Conservation (phyloP, 2,113 vertebrate species). For the Paracanthobrama guichenoti region DNA sequence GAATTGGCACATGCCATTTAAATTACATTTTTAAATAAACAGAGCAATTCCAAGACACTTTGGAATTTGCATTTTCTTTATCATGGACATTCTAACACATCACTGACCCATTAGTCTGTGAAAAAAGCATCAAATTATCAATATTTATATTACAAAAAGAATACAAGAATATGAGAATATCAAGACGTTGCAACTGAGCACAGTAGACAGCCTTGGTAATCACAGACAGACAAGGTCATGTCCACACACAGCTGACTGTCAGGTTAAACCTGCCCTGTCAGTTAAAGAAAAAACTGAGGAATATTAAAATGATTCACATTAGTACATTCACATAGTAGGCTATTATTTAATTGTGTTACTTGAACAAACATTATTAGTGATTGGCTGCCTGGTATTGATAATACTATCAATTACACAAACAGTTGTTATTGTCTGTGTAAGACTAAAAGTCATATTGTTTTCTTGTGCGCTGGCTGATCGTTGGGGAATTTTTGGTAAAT, state of each 20-base stretch:
- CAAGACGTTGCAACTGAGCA: neutral
- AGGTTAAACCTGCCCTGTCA: neutral
- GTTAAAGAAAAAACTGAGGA: too few relatives aligned
- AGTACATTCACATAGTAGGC: constrained; percentile 3
- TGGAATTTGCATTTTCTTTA: neutral
- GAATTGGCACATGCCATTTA: neutral
- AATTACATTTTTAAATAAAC: neutral
- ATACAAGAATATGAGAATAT: neutral
- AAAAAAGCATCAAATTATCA: neutral
- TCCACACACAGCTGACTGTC: neutral
- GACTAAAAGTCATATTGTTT: constrained; percentile 7
- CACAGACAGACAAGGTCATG: neutral
- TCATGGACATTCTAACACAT: neutral
- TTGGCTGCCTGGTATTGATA: constrained; percentile 38
- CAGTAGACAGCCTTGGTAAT: neutral
- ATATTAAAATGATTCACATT: constrained; percentile 6
- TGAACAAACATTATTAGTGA: constrained; percentile 34
- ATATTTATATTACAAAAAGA: neutral
- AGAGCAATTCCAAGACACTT: too few relatives aligned
- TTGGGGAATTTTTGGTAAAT: constrained; percentile 70
- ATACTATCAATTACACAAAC: constrained; percentile 47
- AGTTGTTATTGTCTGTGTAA: constrained; percentile 23
- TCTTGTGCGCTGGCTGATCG: constrained; percentile 57
- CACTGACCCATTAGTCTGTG: neutral
- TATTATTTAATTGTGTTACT: constrained; percentile 53